Evolutionary conservation across 2,888 invertebrate genomes (phyloP).

Genomic region (Leucoptera coffeella): DNA sequence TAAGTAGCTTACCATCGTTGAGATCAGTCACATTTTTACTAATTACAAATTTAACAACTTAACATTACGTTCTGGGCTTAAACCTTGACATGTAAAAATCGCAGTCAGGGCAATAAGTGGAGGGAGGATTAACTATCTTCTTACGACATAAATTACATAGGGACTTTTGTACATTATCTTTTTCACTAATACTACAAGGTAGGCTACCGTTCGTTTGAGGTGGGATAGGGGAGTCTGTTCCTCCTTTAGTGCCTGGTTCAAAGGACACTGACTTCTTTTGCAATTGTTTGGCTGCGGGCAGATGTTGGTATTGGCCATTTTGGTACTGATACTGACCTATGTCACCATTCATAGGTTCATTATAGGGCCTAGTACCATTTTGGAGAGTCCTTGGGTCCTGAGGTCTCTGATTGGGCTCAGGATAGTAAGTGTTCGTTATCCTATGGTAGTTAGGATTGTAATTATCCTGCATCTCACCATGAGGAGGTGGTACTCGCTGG

Average conservation of each 20-base stretch:
- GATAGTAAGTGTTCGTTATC: slow-evolving; percentile 27
- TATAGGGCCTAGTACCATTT: slow-evolving; percentile 32
- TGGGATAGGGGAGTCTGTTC: slow-evolving; percentile 44
- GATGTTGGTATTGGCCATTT: slow-evolving; percentile 58
- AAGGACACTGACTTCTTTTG: slow-evolving; percentile 68
- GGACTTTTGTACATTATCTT: slow-evolving; percentile 23
- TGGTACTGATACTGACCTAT: slow-evolving; percentile 27
- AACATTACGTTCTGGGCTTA: slow-evolving; percentile 55
- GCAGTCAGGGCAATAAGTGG: slow-evolving; percentile 84
- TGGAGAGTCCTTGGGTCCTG: slow-evolving; percentile 19
- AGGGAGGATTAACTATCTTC: slow-evolving; percentile 70
- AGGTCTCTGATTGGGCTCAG: slow-evolving; percentile 16
- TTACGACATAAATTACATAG: slow-evolving; percentile 85
- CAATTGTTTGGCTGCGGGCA: slow-evolving; percentile 54
- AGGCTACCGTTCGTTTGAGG: slow-evolving; percentile 24
- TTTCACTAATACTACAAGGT: slow-evolving; percentile 5
- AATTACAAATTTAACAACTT: too few relatives aligned
- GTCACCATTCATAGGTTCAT: slow-evolving; percentile 21
- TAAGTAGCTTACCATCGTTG: too few relatives aligned
- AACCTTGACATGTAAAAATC: slow-evolving; percentile 88
- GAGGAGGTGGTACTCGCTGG: slow-evolving; percentile 57
- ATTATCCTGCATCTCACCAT: slow-evolving; percentile 33
- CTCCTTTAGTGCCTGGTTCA: slow-evolving; percentile 66
- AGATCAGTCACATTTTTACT: too few relatives aligned
- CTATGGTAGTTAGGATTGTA: slow-evolving; percentile 33